A percentile compares a stretch with the other conserved stretches of the same genome.
Evolutionary conservation across 2,113 vertebrate genomes (phyloP).

Genomic region (Amblyopsis rosae): DNA sequence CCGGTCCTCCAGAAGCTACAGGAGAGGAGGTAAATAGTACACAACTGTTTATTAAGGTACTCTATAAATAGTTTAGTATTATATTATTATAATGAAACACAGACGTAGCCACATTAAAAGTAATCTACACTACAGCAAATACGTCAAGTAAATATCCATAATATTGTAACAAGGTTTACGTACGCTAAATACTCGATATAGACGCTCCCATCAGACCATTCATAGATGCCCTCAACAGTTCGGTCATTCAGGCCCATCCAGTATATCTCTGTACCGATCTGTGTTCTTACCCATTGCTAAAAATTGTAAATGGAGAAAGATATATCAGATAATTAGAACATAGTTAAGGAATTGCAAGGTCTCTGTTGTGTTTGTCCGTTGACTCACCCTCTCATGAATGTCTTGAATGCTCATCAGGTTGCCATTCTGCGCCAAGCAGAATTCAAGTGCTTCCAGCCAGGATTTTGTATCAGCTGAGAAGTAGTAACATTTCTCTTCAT

Average conservation of each 20-base stretch:
- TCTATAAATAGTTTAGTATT: no score
- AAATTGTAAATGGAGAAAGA: background rate
- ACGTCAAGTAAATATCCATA: background rate
- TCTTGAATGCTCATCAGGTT: conserved; percentile 74
- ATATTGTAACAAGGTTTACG: conserved; percentile 18
- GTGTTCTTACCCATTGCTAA: conserved; percentile 75
- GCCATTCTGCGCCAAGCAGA: conserved; percentile 54
- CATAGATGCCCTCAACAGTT: conserved; percentile 61
- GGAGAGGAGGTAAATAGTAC: background rate
- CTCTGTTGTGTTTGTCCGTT: background rate
- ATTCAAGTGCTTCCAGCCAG: conserved; percentile 65
- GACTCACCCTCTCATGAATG: conserved; percentile 74
- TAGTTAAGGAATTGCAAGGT: background rate
- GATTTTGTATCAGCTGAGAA: conserved; percentile 67
- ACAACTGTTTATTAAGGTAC: no score
- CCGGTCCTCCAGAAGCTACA: conserved; percentile 67
- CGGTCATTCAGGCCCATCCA: conserved; percentile 79
- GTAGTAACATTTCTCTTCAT: conserved; percentile 71
- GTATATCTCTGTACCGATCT: conserved; percentile 60
- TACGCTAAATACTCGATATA: conserved; percentile 66
- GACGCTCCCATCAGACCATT: conserved; percentile 73
- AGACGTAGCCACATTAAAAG: background rate
- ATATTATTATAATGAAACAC: no score
- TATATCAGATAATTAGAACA: background rate
- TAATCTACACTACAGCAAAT: background rate